phyloP scores from a whole-genome alignment of 2,888 invertebrate genomes.

The Amphipyra berbera region DNA sequence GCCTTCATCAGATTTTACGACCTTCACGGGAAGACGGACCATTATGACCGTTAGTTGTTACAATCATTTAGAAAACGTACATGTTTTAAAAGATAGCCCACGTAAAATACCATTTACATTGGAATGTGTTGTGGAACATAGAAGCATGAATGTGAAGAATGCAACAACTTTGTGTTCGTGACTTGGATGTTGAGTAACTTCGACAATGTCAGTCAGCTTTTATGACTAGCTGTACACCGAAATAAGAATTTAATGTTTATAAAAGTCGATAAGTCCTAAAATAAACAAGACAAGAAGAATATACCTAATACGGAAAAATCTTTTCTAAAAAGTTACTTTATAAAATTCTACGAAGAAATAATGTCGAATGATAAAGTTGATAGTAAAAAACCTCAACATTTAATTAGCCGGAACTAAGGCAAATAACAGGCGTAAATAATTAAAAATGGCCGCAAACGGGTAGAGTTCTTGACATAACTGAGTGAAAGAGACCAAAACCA shows the following conservation, averaged over 20 bases:
- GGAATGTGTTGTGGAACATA: conserved; percentile 30
- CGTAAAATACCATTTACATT: conserved; percentile 26
- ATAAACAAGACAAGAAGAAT: no score
- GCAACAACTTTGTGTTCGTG: conserved; percentile 51
- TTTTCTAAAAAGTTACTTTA: no score
- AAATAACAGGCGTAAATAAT: conserved; percentile 26
- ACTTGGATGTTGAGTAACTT: conserved; percentile 44
- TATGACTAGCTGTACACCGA: not conserved
- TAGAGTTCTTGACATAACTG: conserved; percentile 44
- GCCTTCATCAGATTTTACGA: no score
- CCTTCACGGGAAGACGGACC: no score
- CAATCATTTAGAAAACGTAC: not conserved
- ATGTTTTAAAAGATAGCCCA: conserved; percentile 10
- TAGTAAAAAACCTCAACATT: conserved; percentile 3
- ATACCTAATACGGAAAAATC: no score
- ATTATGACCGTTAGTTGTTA: no score
- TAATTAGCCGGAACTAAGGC: conserved; percentile 22
- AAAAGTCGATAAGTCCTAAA: no score
- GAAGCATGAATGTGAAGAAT: conserved; percentile 43
- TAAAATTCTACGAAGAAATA: not conserved
- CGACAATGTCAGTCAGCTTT: conserved; percentile 8
- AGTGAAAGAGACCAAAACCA: conserved; percentile 61
- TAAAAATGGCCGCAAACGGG: conserved; percentile 33
- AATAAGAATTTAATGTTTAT: not conserved
- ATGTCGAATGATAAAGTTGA: not conserved